phyloP scores from a whole-genome alignment of 2,888 invertebrate genomes.

The Melanophora roralis region DNA sequence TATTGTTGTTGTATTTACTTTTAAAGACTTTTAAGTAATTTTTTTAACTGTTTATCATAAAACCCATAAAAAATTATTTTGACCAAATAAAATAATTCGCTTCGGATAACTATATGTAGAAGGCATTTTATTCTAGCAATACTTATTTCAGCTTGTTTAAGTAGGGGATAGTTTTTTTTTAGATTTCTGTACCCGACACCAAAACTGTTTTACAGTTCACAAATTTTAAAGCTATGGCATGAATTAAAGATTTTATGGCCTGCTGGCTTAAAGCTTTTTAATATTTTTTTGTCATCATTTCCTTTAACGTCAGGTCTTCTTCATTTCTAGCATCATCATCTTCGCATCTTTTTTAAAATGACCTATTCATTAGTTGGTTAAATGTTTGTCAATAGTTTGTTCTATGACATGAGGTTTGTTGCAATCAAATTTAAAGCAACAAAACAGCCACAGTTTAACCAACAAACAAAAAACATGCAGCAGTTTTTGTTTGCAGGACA shows the following conservation, averaged over 20 bases:
- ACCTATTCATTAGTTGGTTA: constrained; percentile 50
- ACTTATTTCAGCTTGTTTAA: neutral
- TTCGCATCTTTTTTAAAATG: constrained; percentile 31
- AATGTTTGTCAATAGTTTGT: constrained; percentile 42
- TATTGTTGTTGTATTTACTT: no score
- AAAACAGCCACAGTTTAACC: constrained; percentile 42
- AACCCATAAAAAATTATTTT: no score
- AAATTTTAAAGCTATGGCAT: constrained; percentile 9
- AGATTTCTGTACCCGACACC: neutral
- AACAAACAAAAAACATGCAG: constrained; percentile 31
- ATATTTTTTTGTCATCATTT: neutral
- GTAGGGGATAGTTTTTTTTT: neutral
- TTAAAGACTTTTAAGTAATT: no score
- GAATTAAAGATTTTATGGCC: constrained; percentile 16
- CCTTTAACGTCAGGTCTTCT: neutral
- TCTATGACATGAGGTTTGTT: constrained; percentile 29
- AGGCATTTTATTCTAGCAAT: neutral
- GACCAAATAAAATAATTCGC: no score
- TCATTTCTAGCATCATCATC: neutral
- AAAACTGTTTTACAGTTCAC: neutral
- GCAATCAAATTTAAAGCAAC: constrained; percentile 48
- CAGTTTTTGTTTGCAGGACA: constrained; percentile 31
- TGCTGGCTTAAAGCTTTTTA: constrained; percentile 4
- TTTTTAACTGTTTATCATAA: no score
- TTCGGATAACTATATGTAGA: no score